A percentile compares a stretch with the other conserved stretches of the same genome.
These are phyloP conservation scores for Eleginops maclovinus DNA, from an alignment of 2,113 vertebrate genomes.

Conservation along the genomic window DNA sequence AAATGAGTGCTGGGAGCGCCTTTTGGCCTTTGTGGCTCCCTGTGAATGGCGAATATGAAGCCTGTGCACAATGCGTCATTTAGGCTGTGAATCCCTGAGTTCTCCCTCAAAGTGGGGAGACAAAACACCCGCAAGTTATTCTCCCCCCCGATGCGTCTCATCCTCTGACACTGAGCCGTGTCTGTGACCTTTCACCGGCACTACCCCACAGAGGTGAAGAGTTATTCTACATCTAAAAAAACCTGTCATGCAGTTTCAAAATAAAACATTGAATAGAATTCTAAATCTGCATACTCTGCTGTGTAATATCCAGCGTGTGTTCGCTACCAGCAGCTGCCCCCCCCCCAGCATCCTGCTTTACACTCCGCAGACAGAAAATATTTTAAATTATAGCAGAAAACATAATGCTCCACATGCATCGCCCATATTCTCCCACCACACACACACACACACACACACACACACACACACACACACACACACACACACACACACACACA, in stretches of 20 bases:
- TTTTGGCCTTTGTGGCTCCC: conserved; percentile 47
- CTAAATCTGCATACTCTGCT: background rate
- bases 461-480: conserved; percentile 13
- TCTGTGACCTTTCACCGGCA: conserved; percentile 41
- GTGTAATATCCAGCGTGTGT: conserved; percentile 11
- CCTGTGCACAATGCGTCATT: conserved; percentile 49
- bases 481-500: conserved; percentile 13
- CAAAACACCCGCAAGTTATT: conserved; percentile 22
- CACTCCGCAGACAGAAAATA: background rate
- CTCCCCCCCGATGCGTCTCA: background rate
- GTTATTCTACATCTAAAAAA: background rate
- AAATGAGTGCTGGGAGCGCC: conserved; percentile 35
- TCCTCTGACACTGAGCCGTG: background rate
- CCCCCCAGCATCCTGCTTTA: background rate
- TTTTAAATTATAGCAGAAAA: conserved; percentile 9
- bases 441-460: conserved; percentile 6
- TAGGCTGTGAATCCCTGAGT: conserved; percentile 13
- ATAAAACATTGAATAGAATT: background rate
- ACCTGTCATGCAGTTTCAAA: background rate
- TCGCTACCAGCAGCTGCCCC: background rate
- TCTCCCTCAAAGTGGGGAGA: conserved; percentile 22
- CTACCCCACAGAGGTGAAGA: background rate
- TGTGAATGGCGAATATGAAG: conserved; percentile 48
- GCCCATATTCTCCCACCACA: conserved; percentile 34
- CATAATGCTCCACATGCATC: conserved; percentile 26